Base-by-base conservation (phyloP, 2,888 invertebrate species). In the Eristalinus sepulchralis region DNA sequence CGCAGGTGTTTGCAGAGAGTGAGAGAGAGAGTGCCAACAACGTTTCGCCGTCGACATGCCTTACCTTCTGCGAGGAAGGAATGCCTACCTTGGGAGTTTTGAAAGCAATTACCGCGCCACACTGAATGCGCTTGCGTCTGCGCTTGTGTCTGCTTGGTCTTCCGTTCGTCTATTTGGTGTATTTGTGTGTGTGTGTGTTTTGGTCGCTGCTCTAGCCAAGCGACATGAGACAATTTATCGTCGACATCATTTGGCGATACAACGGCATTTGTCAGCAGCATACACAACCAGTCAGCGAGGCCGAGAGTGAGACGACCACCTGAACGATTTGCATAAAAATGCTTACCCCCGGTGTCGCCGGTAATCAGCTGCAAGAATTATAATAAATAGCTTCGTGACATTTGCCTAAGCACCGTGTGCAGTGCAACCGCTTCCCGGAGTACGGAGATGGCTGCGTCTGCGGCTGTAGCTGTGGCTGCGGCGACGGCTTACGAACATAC, bases 301-400 rank as follows among this genome's bases (percentile, higher is more conserved):
- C 47, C 27, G 36, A 59, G 63, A 55, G 59, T 53, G 64, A 77
- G 85, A 85, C 86, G 86, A 86, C 86, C 86, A 86, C 86, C 86
- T 86, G 86, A 86, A 83, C 79, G 83, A 83, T 86, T 86, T 86
- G 83, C 86, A 86, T 83, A 86, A 79, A 70, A 83, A 86, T 86
- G 86, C 79, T 59, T 57, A 39, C 67, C 70, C 55, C 55, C 75
- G 55, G 78, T 71, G 78, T 75, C 82, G 82, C 13, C 82, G 86
- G 78, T 83, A 86, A 86, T 86, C 86, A 86, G 78, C 86, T 78
- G 73, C 75, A 79, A 75, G 86, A 78, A 82, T 86, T 86, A 78
- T 75, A 86, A 86, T 53, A 86, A 86, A 86, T 86, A 64, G 83
- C 82, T 78, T 82, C 83, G 86, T 86, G 82, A 83, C 82, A 86